Conservation (phyloP, 2,797 vertebrate genomes). For the Xenops minutus region DNA sequence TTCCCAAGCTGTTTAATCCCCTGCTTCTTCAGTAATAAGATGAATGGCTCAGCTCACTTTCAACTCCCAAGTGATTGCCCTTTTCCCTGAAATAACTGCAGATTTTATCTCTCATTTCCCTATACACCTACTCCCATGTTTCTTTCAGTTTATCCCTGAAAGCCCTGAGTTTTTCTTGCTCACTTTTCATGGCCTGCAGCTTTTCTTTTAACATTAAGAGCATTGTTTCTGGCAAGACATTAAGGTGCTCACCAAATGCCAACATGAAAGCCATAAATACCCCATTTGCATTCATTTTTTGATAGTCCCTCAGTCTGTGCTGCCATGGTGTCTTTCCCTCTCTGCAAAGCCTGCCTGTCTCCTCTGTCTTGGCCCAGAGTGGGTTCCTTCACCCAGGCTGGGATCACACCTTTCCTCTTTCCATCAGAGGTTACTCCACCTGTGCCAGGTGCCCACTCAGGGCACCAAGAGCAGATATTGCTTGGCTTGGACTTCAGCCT, state of each 20-base stretch:
- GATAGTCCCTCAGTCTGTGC: background rate
- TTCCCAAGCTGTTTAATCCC: background rate
- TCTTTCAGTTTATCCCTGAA: slow-evolving; percentile 28
- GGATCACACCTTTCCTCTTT: background rate
- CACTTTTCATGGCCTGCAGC: slow-evolving; percentile 24
- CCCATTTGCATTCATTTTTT: slow-evolving; percentile 17
- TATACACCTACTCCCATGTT: slow-evolving; percentile 18
- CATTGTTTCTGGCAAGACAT: slow-evolving; percentile 60
- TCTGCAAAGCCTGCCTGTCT: background rate
- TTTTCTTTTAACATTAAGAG: slow-evolving; percentile 51
- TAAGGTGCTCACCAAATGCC: slow-evolving; percentile 41
- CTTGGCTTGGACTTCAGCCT: background rate
- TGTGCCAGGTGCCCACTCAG: background rate
- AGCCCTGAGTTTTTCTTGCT: background rate
- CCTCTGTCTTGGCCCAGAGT: background rate
- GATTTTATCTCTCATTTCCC: slow-evolving; percentile 58
- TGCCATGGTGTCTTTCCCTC: background rate
- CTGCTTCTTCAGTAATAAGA: background rate
- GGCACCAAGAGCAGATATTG: background rate
- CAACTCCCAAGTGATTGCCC: slow-evolving; percentile 9
- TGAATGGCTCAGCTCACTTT: background rate
- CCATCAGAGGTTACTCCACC: background rate
- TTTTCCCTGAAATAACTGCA: slow-evolving; percentile 44
- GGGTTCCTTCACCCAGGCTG: background rate
- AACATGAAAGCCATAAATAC: slow-evolving; percentile 17